Evolutionary conservation across 2,888 invertebrate species (phyloP), one percentile per base, ranked within the genome.

Genomic region (Spatulosminthurus flaviceps): DNA sequence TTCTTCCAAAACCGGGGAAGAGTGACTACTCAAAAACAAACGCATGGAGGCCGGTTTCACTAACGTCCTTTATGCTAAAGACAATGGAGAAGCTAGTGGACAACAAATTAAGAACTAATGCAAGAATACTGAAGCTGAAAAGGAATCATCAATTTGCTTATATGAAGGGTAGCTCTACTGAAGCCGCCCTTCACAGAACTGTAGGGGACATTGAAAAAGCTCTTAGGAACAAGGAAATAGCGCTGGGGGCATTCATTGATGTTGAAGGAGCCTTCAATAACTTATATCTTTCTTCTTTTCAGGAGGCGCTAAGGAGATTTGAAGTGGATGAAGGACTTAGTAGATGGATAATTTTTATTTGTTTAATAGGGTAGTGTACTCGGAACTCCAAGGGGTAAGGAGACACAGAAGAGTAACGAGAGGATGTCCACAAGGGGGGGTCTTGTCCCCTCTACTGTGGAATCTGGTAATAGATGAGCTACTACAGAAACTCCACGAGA

Each of bases 361-460:
- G 0, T 13, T 13, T 2, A 60, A 69, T 22, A 64, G 81, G 16
- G 41, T 13, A 0, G 79, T 78, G 5, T 34, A 7, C 9, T 4
- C 34, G 4, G 4, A 13, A 2, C 0, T 24, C 79, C 11, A 0
- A 16, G 42, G 2, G 11, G 24, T 13, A 29, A 19, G 28, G n/a
- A n/a, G n/a, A n/a, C 34, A 34, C 2, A 78, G 42, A 29, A 51
- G 9, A 16, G 80, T 80, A 7, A 61, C 64, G 1, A 78, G 81
- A 41, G 86, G 86, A 7, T 87, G 86, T 77, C 85, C 85, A 13
- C 86, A 87, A 79, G 86, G 86, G 0, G 86, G 86, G 7, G 86
- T 86, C 1, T 81, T 86, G 0, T 86, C 85, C 0, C 86, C 86
- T 0, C 81, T 87, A 0, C 79, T 86, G 66, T 87, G 86, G 86